Percentiles rank a stretch among this genome's conserved stretches.
phyloP scores from a whole-genome alignment of 2,888 invertebrate genomes.

The Romanomermis culicivorax region DNA sequence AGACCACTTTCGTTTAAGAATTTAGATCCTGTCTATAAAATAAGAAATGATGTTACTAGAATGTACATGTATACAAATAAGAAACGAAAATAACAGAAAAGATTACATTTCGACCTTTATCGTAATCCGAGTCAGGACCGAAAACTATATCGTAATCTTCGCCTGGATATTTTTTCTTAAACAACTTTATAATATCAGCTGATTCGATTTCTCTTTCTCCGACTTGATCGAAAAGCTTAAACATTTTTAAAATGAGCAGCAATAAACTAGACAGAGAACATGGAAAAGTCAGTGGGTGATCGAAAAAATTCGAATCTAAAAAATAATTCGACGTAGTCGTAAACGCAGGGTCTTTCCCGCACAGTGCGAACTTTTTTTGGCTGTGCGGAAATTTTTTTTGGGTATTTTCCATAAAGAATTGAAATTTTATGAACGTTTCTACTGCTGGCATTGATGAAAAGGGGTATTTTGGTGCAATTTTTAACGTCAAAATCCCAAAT shows the following conservation, averaged over 20 bases:
- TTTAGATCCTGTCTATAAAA: slow-evolving; percentile 20
- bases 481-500: too few relatives aligned
- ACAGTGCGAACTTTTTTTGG: too few relatives aligned
- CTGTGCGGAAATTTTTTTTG: too few relatives aligned
- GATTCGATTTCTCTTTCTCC: slow-evolving; percentile 31
- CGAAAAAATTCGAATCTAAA: too few relatives aligned
- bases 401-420: too few relatives aligned
- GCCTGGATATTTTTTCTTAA: slow-evolving; percentile 40
- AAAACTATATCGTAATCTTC: slow-evolving; percentile 53
- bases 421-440: too few relatives aligned
- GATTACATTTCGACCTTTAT: slow-evolving; percentile 44
- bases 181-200: slow-evolving; percentile 46
- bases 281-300: too few relatives aligned
- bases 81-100: slow-evolving; percentile 14
- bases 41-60: slow-evolving; percentile 2
- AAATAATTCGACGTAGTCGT: too few relatives aligned
- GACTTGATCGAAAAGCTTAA: slow-evolving; percentile 12
- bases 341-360: too few relatives aligned
- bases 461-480: too few relatives aligned
- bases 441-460: too few relatives aligned
- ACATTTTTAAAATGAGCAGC: slow-evolving; percentile 6
- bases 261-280: too few relatives aligned
- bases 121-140: slow-evolving; percentile 69
- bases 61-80: not conserved
- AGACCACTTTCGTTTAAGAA: slow-evolving; percentile 31